Percentiles rank a stretch among this genome's conserved stretches.
These are phyloP conservation scores for Polypedilum pembai DNA, from an alignment of 1,140 invertebrate species.

Conservation along the genomic window DNA sequence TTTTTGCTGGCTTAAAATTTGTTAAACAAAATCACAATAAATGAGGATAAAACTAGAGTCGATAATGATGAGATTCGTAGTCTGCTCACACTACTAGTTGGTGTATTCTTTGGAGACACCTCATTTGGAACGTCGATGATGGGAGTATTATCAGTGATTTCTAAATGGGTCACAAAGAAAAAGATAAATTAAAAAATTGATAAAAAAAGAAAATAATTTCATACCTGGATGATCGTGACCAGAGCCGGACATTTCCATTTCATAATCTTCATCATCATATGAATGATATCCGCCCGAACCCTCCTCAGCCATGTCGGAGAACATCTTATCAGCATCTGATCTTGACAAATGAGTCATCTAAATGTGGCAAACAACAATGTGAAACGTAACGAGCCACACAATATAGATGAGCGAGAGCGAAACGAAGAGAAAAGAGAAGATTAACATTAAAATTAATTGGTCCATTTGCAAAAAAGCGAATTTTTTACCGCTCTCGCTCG, in stretches of 20 bases:
- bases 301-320: conserved; percentile 30
- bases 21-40: conserved; percentile 24
- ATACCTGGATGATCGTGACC: conserved; percentile 36
- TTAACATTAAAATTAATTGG: conserved; percentile 32
- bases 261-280: conserved; percentile 35
- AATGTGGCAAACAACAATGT: background rate
- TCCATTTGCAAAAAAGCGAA: conserved; percentile 9
- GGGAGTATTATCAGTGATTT: background rate
- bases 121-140: background rate
- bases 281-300: conserved; percentile 37
- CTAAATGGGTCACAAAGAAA: conserved; percentile 14
- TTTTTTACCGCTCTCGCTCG: background rate
- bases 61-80: conserved; percentile 2
- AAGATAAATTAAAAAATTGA: background rate
- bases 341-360: conserved; percentile 42
- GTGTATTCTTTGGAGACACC: background rate
- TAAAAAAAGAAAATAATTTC: background rate
- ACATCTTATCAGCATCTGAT: conserved; percentile 39
- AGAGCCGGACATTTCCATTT: conserved; percentile 38
- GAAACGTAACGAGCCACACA: background rate
- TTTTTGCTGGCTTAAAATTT: conserved; percentile 15
- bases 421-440: conserved; percentile 33
- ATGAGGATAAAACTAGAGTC: conserved; percentile 19
- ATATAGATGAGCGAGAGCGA: conserved; percentile 29
- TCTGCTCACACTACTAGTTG: background rate